These are phyloP conservation scores for Microcebus tavaratra DNA, from an alignment of 2,113 vertebrate species.

Conservation along the genomic window DNA sequence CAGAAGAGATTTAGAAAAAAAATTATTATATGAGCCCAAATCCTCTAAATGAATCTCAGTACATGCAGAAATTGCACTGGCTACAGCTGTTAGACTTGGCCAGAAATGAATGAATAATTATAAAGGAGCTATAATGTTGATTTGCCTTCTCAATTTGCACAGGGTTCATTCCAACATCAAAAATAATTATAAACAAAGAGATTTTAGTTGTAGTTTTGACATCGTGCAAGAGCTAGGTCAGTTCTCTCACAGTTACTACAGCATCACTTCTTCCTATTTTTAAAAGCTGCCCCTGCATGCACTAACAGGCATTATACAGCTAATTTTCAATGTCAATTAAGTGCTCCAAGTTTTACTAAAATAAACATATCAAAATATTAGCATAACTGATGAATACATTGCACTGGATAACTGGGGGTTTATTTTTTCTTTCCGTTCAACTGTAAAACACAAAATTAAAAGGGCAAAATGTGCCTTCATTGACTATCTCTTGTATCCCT, in stretches of 20 bases:
- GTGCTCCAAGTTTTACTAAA: background rate
- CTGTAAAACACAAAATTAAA: background rate
- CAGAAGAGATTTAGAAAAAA: background rate
- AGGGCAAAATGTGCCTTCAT: background rate
- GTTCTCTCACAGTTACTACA: background rate
- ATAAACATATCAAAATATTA: background rate
- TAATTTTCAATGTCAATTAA: background rate
- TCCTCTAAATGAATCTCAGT: background rate
- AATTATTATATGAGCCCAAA: background rate
- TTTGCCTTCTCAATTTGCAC: constrained; percentile 42
- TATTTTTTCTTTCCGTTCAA: background rate
- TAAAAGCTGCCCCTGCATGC: background rate
- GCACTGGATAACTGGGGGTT: background rate
- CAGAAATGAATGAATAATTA: background rate
- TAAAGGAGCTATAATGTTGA: background rate
- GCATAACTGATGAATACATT: background rate
- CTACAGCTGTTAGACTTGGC: background rate
- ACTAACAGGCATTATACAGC: background rate
- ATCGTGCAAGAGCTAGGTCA: background rate
- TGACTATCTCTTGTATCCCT: background rate
- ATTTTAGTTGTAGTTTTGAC: background rate
- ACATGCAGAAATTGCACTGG: background rate
- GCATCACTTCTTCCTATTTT: background rate
- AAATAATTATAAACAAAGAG: background rate
- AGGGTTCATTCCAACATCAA: background rate